Base-by-base conservation (phyloP, 2,888 invertebrate genomes). In the Pterobdella sp. region DNA sequence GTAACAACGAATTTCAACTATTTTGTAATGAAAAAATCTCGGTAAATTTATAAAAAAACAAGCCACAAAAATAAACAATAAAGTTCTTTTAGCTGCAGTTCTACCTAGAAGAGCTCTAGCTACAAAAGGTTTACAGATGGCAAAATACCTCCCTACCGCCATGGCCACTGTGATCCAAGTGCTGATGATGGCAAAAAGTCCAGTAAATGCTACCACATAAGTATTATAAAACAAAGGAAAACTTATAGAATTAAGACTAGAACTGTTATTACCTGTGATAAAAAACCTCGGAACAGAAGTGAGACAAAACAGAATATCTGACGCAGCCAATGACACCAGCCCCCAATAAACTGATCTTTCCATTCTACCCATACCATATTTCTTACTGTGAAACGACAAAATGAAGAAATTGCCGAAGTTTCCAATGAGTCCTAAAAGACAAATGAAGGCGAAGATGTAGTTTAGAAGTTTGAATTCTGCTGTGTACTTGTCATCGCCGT, bases 391-490 rank as follows among this genome's bases (percentile, higher is more conserved):
- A 14, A 79, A 78, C 0, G 80, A 80, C n/a, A 82, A 78, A 2
- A 82, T 80, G 32, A 81, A 72, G 72, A 82, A 77, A 70, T 81
- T 81, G 2, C 81, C 76, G 3, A 81, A 75, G 70, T 82, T 82
- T 36, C 82, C 82, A 4, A 81, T 67, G 66, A 82, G 76, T 35
- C 82, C 81, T 72, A 82, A 79, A 1, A 76, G 78, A 60, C 74
- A 76, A 79, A 90, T 85, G 74, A 90, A 90, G 77, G 90, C 82
- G 64, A 89, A 85, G 56, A 76, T 64, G 68, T 72, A 34, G 29
- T 66, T 73, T 29, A 71, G 66, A 7, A 75, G 60, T 4, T 4
- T 3, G n/a, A 14, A 56, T 22, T 56, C 60, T 26, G 26, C 7
- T 4, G 10, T 26, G 60, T 26, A 56, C 60, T 22, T 56, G 3